A percentile compares a stretch with the other conserved stretches of the same genome.
Evolutionary conservation across 2,888 invertebrate species (phyloP).

Genomic region (Timema cristinae): DNA sequence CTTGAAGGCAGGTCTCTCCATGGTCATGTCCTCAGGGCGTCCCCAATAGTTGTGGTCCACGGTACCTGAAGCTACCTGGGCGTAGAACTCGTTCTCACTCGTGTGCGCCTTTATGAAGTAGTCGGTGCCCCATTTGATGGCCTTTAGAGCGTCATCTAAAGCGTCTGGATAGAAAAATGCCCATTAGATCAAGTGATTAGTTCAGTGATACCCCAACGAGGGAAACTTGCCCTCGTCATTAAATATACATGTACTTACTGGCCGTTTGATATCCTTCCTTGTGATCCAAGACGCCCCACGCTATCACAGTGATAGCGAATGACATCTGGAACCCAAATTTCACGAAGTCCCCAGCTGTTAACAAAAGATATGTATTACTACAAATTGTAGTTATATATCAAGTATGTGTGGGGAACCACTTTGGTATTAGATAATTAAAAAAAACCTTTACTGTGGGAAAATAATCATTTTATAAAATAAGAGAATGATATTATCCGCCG

Average conservation of each 20-base stretch:
- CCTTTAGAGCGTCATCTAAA: slow-evolving; percentile 35
- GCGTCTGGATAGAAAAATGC: neutral
- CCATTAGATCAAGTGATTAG: neutral
- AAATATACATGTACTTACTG: neutral
- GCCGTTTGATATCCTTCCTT: neutral
- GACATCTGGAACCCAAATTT: slow-evolving; percentile 15
- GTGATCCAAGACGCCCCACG: slow-evolving; percentile 8
- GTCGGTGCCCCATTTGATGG: slow-evolving; percentile 42
- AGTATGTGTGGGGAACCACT: no score
- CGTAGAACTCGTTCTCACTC: slow-evolving; percentile 39
- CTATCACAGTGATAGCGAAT: neutral
- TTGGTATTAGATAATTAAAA: no score
- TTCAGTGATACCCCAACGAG: neutral
- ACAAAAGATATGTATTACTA: neutral
- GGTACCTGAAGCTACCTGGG: slow-evolving; percentile 40
- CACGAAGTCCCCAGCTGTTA: slow-evolving; percentile 1
- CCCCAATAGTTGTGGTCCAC: slow-evolving; percentile 42
- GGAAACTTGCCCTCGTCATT: neutral
- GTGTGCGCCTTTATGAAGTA: slow-evolving; percentile 41
- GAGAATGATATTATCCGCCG: no score
- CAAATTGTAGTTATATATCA: no score
- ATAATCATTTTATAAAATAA: no score
- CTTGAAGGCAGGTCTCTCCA: slow-evolving; percentile 37
- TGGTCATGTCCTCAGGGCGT: slow-evolving; percentile 33
- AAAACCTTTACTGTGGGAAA: no score